These are phyloP conservation scores for Mimachlamys varia DNA, from an alignment of 2,888 invertebrate genomes.

Conservation along the genomic window DNA sequence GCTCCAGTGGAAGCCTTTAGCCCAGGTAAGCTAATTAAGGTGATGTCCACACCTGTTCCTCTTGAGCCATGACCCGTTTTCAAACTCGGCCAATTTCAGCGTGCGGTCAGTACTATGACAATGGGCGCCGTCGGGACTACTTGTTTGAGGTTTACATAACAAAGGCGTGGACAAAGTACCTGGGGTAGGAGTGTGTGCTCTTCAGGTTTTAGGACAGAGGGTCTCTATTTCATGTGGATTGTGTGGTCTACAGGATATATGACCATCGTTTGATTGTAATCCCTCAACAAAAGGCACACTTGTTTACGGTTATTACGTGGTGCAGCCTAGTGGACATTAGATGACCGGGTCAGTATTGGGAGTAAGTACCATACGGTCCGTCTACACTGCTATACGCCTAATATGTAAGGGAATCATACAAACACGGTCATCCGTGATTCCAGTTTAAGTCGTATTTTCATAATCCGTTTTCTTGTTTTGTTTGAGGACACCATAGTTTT, in stretches of 20 bases:
- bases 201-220: background rate
- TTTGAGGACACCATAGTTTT: no score
- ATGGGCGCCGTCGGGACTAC: background rate
- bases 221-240: background rate
- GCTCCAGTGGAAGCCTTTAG: background rate
- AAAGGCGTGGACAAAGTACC: background rate
- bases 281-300: background rate
- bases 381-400: background rate
- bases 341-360: background rate
- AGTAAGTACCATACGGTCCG: background rate
- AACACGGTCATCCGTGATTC: no score
- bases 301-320: constrained; percentile 3
- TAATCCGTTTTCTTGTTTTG: no score
- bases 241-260: background rate
- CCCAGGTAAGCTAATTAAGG: background rate
- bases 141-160: background rate
- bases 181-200: background rate
- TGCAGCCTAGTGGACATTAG: background rate
- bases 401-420: background rate
- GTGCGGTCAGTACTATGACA: background rate
- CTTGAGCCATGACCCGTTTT: background rate
- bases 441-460: no score
- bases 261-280: constrained; percentile 6
- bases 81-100: background rate
- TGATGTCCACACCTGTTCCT: background rate